A percentile compares a stretch with the other conserved stretches of the same genome.
Conservation (phyloP, 2,113 vertebrate genomes). For the Tor tambroides region DNA sequence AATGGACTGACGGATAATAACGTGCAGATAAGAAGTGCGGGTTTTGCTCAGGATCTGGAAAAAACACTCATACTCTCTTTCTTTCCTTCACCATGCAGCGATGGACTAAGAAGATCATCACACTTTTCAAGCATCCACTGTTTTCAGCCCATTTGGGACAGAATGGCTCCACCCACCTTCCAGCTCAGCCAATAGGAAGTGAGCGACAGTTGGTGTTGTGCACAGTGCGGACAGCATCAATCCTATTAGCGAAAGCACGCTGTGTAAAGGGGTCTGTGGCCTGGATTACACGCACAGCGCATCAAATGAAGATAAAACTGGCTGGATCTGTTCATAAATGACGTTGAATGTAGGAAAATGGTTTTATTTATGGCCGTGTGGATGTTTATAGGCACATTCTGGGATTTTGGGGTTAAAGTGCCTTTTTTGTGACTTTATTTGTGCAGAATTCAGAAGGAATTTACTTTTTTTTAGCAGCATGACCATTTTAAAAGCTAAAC, state of each 20-base stretch:
- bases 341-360: neutral
- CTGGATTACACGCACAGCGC: conserved; percentile 79
- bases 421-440: neutral
- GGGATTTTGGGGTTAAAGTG: neutral
- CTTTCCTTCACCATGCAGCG: conserved; percentile 56
- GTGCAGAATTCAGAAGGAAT: neutral
- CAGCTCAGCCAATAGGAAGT: conserved; percentile 72
- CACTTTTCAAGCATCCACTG: conserved; percentile 68
- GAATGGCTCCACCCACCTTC: conserved; percentile 63
- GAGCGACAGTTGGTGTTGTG: conserved; percentile 79
- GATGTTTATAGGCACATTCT: too few relatives aligned
- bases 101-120: conserved; percentile 76
- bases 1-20: neutral
- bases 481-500: neutral
- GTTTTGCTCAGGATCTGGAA: conserved; percentile 46
- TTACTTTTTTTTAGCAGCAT: too few relatives aligned
- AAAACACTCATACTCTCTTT: conserved; percentile 50
- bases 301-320: conserved; percentile 78
- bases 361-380: neutral
- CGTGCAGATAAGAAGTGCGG: neutral
- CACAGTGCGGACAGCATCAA: conserved; percentile 80
- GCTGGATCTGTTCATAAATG: neutral
- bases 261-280: conserved; percentile 82
- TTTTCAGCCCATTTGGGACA: conserved; percentile 63
- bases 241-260: conserved; percentile 85